Evolutionary conservation across 1,140 invertebrate species (phyloP), one percentile per base, ranked within the genome.

Genomic region (Bombus fervidus): DNA sequence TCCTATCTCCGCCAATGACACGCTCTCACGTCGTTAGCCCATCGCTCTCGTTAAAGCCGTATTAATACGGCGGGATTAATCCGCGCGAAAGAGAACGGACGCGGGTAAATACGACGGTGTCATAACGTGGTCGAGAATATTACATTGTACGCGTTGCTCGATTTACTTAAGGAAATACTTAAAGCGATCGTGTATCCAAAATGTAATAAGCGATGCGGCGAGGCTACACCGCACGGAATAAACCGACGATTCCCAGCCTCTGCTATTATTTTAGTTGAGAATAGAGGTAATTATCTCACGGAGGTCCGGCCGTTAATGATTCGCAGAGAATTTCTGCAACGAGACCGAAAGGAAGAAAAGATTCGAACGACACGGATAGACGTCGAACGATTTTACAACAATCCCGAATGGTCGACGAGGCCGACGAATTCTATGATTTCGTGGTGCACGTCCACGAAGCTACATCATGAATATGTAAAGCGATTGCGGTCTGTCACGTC

Each of bases 381-480:
- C 62, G 8, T 31, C 3, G 53, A 68, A 81, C 62, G 78, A 79
- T 74, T 75, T 69, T 59, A 18, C 73, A 85, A 90, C 83, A 71
- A 83, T 87, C 64, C 79, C 75, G 88, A 89, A 90, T 81, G 82
- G 86, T 75, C 81, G 83, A 86, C 64, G 86, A 89, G 64, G 69
- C 25, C 22, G 71, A 43, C 85, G 89, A 90, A 90, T 90, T 90
- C 80, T 85, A 83, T 90, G 88, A 90, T 90, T 90, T 88, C 81
- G 83, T 79, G 47, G 76, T 73, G 83, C 89, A 88, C 88, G 89
- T 88, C 86, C 81, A 68, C 83, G 89, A 71, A 86, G 89, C 87
- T 88, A 83, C 87, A 90, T 88, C 89, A 91, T 91, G 90, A 91
- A 91, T 91, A 91, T 91, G 90, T 91, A 91, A 90, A 91, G 84